Base-by-base conservation (phyloP, 2,888 invertebrate genomes). In the Eugnorisma glareosa region DNA sequence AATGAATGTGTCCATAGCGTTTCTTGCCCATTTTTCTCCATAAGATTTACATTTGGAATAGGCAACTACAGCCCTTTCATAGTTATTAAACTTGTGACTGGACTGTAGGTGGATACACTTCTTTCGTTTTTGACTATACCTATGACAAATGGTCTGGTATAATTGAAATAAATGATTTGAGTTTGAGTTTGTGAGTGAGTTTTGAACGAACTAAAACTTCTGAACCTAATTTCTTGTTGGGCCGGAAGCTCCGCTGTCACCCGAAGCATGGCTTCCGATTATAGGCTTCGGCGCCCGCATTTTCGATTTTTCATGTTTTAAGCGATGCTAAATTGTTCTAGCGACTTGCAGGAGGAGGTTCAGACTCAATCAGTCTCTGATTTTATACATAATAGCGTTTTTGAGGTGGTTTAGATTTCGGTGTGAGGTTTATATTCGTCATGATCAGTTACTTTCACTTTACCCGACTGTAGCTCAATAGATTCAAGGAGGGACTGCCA, bases 221-320 rank as follows among this genome's bases (percentile, higher is more conserved):
- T 82, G 70, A 21, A 37, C 5, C 35, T 21, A 43, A 43, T 64
- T 48, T 48, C 15, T 0, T 0, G 2, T 45, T 40, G n/a, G 21
- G 2, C 71, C 82, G 84, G 86, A 77, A 78, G 63, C 82, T 45
- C 61, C 45, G 73, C 79, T 61, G 77, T 84, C 86, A 82, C 79
- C 73, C 77, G 75, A 67, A 86, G 87, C 78, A 75, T 68, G 76
- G 80, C 68, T 85, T 86, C 85, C 83, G 87, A 81, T 85, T 83
- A 82, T 80, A 77, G 76, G 86, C 73, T 67, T 73, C 77, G 68
- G 67, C 77, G 74, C 85, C 74, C 78, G 78, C 83, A 86, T 86
- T 83, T 86, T 84, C 68, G 75, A 84, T 86, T 86, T 86, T 86
- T 86, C 82, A 80, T 80, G 78, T 84, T 86, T 86, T 82, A 86